A percentile compares a stretch with the other conserved stretches of the same genome.
Evolutionary conservation across 2,797 vertebrate species (phyloP).

Genomic region (Acestrorhynchus altus): DNA sequence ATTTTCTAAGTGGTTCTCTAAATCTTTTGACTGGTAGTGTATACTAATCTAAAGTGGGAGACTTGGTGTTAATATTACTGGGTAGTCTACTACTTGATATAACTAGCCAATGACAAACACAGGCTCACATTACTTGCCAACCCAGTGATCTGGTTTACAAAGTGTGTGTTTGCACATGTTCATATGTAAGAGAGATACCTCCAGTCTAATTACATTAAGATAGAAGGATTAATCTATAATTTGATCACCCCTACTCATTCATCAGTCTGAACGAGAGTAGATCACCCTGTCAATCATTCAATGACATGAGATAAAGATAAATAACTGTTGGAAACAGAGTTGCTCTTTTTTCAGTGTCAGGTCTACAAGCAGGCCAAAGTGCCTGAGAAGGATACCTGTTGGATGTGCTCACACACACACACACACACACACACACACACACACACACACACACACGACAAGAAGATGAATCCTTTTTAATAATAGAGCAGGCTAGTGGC

Average conservation of each 20-base stretch:
- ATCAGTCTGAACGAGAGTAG: not conserved
- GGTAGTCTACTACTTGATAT: not conserved
- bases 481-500: constrained; percentile 60
- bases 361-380: not conserved
- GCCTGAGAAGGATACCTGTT: no score
- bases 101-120: constrained; percentile 10
- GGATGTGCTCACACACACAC: not conserved
- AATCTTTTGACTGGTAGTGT: no score
- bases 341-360: not conserved
- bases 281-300: constrained; percentile 38
- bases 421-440: not conserved
- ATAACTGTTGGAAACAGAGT: constrained; percentile 34
- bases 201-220: constrained; percentile 51
- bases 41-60: constrained; percentile 1
- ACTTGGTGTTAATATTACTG: not conserved
- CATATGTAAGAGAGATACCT: constrained; percentile 13
- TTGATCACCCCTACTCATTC: constrained; percentile 14
- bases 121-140: constrained; percentile 45
- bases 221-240: constrained; percentile 24
- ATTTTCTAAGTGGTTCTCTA: no score
- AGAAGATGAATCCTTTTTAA: constrained; percentile 49
- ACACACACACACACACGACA: constrained; percentile 5
- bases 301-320: constrained; percentile 44
- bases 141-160: constrained; percentile 31
- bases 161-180: not conserved